Conservation (phyloP, 2,888 invertebrate species). For the Drosophila histrio region DNA sequence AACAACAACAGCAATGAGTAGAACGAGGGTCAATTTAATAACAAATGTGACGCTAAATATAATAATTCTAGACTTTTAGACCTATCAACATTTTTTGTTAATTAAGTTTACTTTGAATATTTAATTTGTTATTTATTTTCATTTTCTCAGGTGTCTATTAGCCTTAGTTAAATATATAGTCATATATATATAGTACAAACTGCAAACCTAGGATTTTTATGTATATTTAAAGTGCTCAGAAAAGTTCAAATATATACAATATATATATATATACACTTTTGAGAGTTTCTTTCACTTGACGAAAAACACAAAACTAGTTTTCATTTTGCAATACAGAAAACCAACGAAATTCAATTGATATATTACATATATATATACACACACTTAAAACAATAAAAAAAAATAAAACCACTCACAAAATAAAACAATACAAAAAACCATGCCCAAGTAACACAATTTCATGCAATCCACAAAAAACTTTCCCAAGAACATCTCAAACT, state of each 20-base stretch:
- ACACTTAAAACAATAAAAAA: slow-evolving; percentile 27
- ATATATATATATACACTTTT: slow-evolving; percentile 3
- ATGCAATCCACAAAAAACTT: slow-evolving; percentile 55
- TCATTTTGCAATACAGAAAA: slow-evolving; percentile 42
- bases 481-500: slow-evolving; percentile 17
- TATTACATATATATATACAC: slow-evolving; percentile 32
- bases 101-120: not conserved
- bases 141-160: not conserved
- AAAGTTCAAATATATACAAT: slow-evolving; percentile 5
- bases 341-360: slow-evolving; percentile 37
- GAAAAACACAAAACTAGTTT: slow-evolving; percentile 36
- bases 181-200: slow-evolving; percentile 6
- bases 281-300: slow-evolving; percentile 13
- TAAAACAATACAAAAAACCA: slow-evolving; percentile 15
- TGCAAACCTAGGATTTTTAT: slow-evolving; percentile 13
- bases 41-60: not conserved
- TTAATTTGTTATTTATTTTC: not conserved
- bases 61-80: not conserved
- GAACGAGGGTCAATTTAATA: slow-evolving; percentile 6
- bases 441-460: slow-evolving; percentile 34
- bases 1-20: slow-evolving; percentile 5
- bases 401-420: slow-evolving; percentile 23
- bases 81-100: not conserved
- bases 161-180: not conserved
- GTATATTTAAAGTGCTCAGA: slow-evolving; percentile 1